Evolutionary conservation across 2,113 vertebrate genomes (phyloP), one percentile per base, ranked within the genome.

Genomic region (Misgurnus anguillicaudatus): DNA sequence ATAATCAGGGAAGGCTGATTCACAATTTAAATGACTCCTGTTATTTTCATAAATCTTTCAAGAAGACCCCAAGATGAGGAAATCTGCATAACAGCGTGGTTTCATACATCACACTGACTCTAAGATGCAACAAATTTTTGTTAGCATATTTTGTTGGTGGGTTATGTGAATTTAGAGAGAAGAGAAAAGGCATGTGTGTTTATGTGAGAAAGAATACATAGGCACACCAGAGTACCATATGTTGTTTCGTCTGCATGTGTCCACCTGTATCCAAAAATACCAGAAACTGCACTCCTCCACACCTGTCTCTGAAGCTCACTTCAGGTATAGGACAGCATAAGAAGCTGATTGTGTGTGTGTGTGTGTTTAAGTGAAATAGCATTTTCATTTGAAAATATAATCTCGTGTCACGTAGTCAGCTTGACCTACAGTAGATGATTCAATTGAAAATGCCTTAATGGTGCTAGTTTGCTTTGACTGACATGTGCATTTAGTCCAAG

Each of bases 241-340:
- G 78, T 78, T 79, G 85, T 81, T 83, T 84, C 85, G 47, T 58
- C 39, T 61, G 24, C 17, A 73, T 41, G 48, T 79, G 77, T 86
- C 84, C 87, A 88, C 87, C 85, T 88, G 87, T 81, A 83, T 24
- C 71, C 77, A 84, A 81, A 87, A 89, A 79, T 80, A 80, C 47
- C 16, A 69, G 83, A 85, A 79, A 13, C 14, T n/a, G 47, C 47
- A 36, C 60, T 48, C 31, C 76, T 71, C 16, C 47, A 21, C 80
- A 89, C 85, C 87, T 89, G 87, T 77, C 82, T 77, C 82, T 80
- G 31, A 16, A 55, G 51, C 5, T 55, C 16, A 38, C 19, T 51
- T 64, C 14, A 62, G 11, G 55, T 14, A 39, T 61, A 48, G 2
- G 1, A 60, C 14, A 5, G 42, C 45, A 76, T 8, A 57, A 45